These are phyloP conservation scores for Drosophila anomalata DNA, from an alignment of 2,888 invertebrate genomes.

Conservation along the genomic window DNA sequence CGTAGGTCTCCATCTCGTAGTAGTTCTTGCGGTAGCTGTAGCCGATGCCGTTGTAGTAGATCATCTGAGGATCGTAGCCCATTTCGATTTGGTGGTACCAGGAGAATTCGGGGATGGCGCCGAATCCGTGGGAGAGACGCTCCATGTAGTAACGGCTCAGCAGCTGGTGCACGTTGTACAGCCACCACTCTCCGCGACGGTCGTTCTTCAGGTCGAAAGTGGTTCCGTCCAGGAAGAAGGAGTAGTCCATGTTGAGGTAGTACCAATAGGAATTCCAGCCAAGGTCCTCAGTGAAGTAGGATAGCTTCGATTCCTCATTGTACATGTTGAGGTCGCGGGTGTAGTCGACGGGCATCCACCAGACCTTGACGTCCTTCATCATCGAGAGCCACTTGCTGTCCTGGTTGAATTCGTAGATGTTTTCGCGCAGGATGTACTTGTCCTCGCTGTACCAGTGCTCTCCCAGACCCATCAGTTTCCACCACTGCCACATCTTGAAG, in stretches of 20 bases:
- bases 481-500: conserved; percentile 81
- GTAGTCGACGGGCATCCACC: conserved; percentile 8
- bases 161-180: conserved; percentile 88
- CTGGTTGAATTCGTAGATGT: conserved; percentile 64
- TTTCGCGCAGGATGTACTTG: conserved; percentile 72
- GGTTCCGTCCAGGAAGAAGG: conserved; percentile 3
- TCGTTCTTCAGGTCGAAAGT: conserved; percentile 5
- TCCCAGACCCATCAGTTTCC: conserved; percentile 79
- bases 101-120: conserved; percentile 86
- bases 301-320: conserved; percentile 1
- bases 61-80: conserved; percentile 84
- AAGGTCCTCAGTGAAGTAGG: conserved; percentile 4
- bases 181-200: conserved; percentile 80
- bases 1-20: conserved; percentile 71
- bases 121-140: conserved; percentile 88
- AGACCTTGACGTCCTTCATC: conserved; percentile 72
- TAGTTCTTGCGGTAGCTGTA: conserved; percentile 7
- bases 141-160: conserved; percentile 90
- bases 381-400: conserved; percentile 66
- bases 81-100: conserved; percentile 85
- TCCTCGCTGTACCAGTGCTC: conserved; percentile 69
- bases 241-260: conserved; percentile 7
- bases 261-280: conserved; percentile 5
- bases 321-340: conserved; percentile 5
- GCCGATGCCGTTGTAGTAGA: conserved; percentile 4